Evolutionary conservation across 2,888 invertebrate genomes (phyloP), one percentile per base, ranked within the genome.

Genomic region (Ischnura elegans): DNA sequence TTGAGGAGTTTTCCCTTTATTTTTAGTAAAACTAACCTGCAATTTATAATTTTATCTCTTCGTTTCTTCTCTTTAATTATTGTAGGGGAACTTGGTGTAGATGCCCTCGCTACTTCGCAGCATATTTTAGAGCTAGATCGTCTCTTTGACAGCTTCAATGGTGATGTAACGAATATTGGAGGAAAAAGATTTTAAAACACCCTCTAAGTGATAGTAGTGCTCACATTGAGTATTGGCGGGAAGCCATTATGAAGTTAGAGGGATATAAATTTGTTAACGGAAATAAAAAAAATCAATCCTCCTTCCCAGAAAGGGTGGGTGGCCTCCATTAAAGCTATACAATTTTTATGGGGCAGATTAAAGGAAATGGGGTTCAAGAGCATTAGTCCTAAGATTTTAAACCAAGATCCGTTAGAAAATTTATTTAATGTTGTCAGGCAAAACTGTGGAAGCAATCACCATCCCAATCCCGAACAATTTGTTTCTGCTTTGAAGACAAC

Each of bases 361-460:
- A 76, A 76, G 21, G 76, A 25, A 4, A n/a, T 76, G 29, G 21
- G 21, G 10, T 47, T 47, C 47, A 76, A 76, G 29, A 8, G 21
- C 29, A 8, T 76, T 25, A n/a, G n/a, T 6, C 6, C 76, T 25
- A 76, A 29, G 21, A 76, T 13, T 16, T 25, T 76, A n/a, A 76
- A 76, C 16, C 76, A 76, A 76, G 76, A 76, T 76, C 76, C 76
- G 29, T n/a, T n/a, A n/a, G n/a, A n/a, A n/a, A n/a, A n/a, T n/a
- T n/a, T n/a, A n/a, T n/a, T n/a, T n/a, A n/a, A 76, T 76, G 76
- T 76, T 25, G 19, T 76, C 4, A 4, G 76, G 4, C 76, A 76
- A 13, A 47, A 47, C 47, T 47, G 47, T 47, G 47, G 47, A 47
- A 47, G 47, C 13, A 47, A 47, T 47, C 76, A 76, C 76, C 6